These are phyloP conservation scores for Neopelma chrysocephalum DNA, from an alignment of 2,797 vertebrate species.

Conservation along the genomic window DNA sequence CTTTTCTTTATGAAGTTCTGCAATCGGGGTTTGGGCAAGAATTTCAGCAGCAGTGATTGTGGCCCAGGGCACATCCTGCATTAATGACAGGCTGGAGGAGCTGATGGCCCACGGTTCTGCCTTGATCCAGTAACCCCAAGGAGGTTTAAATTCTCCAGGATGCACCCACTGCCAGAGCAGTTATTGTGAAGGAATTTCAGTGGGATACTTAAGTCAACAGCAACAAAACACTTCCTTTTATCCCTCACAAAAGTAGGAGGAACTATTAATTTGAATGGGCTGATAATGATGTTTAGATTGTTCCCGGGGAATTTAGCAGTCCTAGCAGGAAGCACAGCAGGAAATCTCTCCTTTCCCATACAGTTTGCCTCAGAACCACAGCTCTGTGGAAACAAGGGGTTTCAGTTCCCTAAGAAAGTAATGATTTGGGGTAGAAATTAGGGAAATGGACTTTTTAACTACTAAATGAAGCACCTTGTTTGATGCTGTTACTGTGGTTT, in stretches of 20 bases:
- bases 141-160: background rate
- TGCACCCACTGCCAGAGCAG: background rate
- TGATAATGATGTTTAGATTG: background rate
- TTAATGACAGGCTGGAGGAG: slow-evolving; percentile 24
- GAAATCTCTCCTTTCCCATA: background rate
- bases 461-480: background rate
- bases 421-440: background rate
- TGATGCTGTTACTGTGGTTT: background rate
- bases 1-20: slow-evolving; percentile 11
- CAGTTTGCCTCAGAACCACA: background rate
- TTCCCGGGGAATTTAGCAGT: background rate
- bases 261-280: background rate
- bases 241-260: background rate
- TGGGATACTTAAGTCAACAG: background rate
- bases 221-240: slow-evolving; percentile 5
- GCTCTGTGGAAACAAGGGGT: background rate
- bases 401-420: background rate
- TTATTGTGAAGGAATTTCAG: background rate
- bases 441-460: background rate
- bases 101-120: background rate
- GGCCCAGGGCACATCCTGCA: slow-evolving; percentile 29
- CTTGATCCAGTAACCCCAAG: background rate
- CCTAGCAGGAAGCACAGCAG: background rate
- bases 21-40: slow-evolving; percentile 1
- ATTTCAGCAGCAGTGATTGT: background rate